Evolutionary conservation across 2,888 invertebrate genomes (phyloP).

Genomic region (Girardia tigrina): DNA sequence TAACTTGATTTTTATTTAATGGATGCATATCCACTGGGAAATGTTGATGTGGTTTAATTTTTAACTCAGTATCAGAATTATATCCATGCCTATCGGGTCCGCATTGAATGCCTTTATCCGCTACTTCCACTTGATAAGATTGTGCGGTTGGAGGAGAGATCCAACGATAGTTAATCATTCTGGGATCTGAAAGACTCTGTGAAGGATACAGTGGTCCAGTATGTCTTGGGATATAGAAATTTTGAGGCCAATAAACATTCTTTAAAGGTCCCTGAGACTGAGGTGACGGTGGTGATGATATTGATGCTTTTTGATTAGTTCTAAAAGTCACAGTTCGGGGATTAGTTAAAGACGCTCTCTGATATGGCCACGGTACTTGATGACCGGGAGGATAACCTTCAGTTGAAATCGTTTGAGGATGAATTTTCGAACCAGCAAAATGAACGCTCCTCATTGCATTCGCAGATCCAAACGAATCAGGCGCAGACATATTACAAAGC

Average conservation of each 20-base stretch:
- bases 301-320: background rate
- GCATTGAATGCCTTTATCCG: slow-evolving; percentile 35
- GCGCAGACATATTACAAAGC: slow-evolving; percentile 2
- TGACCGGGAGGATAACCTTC: slow-evolving; percentile 24
- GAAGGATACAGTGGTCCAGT: background rate
- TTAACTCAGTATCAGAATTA: slow-evolving; percentile 20
- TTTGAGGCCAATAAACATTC: slow-evolving; percentile 13
- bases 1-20: background rate
- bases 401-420: slow-evolving; percentile 18
- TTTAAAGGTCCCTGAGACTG: background rate
- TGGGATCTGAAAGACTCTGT: slow-evolving; percentile 26
- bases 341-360: slow-evolving; percentile 12
- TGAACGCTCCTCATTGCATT: slow-evolving; percentile 30
- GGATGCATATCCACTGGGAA: slow-evolving; percentile 2
- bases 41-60: background rate
- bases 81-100: slow-evolving; percentile 30
- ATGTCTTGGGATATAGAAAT: slow-evolving; percentile 12
- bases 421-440: slow-evolving; percentile 30
- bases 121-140: slow-evolving; percentile 28
- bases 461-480: slow-evolving; percentile 20
- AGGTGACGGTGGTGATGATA: background rate
- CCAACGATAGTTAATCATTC: slow-evolving; percentile 16
- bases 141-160: slow-evolving; percentile 11
- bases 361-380: slow-evolving; percentile 26
- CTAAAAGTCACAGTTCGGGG: slow-evolving; percentile 9